Conservation (phyloP, 2,888 invertebrate genomes). For the Plebejus melissa region DNA sequence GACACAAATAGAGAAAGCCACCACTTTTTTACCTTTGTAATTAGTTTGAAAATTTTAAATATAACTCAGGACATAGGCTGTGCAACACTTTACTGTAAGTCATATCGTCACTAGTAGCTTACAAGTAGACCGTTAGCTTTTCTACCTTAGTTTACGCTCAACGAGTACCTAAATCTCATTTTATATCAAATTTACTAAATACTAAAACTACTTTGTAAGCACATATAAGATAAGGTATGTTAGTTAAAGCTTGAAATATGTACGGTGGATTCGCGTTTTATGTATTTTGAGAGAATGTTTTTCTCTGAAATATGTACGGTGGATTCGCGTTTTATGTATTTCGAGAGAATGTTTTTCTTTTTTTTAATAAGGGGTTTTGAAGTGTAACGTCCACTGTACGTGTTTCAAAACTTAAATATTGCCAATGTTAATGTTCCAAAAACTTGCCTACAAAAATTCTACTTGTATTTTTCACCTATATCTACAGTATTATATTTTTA, state of each 20-base stretch:
- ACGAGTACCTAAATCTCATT: conserved; percentile 17
- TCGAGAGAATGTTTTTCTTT: background rate
- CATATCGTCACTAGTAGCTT: conserved; percentile 5
- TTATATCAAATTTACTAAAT: conserved; percentile 10
- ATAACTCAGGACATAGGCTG: conserved; percentile 18
- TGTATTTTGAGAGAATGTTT: background rate
- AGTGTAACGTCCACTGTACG: background rate
- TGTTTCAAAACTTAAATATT: background rate
- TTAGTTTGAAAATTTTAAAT: background rate
- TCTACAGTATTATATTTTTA: conserved; percentile 25
- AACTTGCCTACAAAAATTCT: conserved; percentile 1
- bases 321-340: background rate
- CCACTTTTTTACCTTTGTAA: background rate
- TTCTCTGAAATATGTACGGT: background rate
- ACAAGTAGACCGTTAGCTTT: conserved; percentile 19
- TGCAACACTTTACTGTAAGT: background rate
- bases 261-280: background rate
- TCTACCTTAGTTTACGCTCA: conserved; percentile 22
- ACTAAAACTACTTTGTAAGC: background rate
- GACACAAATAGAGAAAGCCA: background rate
- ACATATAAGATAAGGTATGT: background rate
- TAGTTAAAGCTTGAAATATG: conserved; percentile 6
- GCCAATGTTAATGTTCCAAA: conserved; percentile 22
- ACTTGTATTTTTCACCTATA: conserved; percentile 10
- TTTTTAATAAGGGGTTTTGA: background rate